A percentile compares a stretch with the other conserved stretches of the same genome.
Conservation (phyloP, 2,797 vertebrate genomes). For the Aphelocoma californica region DNA sequence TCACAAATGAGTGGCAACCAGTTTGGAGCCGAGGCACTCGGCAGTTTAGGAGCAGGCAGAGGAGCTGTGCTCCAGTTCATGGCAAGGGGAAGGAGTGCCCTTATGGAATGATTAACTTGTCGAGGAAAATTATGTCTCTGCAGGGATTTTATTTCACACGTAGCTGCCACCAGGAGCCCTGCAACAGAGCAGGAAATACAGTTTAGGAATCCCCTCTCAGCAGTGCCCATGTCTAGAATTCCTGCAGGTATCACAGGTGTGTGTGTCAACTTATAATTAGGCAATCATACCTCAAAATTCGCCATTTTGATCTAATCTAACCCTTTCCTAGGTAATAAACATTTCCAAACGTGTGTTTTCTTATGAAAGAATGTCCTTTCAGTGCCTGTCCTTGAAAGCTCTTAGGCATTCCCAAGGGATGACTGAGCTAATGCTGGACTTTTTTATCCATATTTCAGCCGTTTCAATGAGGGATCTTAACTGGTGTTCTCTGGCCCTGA, state of each 20-base stretch:
- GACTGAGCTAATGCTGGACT: neutral
- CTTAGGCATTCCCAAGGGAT: neutral
- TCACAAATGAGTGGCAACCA: neutral
- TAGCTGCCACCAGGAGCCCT: neutral
- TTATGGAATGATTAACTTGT: constrained; percentile 41
- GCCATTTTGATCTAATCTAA: neutral
- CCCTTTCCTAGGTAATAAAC: neutral
- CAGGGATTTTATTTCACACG: neutral
- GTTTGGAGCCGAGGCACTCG: neutral
- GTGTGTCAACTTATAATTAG: neutral
- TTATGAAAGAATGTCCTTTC: neutral
- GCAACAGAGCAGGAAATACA: neutral
- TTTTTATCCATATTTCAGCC: neutral
- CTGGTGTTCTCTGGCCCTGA: neutral
- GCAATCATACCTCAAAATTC: neutral
- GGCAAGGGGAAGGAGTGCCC: neutral
- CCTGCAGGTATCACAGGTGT: neutral
- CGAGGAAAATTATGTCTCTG: constrained; percentile 24
- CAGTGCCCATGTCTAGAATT: neutral
- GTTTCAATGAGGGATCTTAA: neutral
- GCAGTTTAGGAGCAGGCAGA: neutral
- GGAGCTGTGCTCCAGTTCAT: neutral
- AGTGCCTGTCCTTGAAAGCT: neutral
- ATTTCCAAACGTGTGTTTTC: neutral
- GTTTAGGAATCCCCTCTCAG: neutral